These are phyloP conservation scores for Pogonocichla stellata DNA, from an alignment of 2,113 vertebrate species.

Conservation along the genomic window DNA sequence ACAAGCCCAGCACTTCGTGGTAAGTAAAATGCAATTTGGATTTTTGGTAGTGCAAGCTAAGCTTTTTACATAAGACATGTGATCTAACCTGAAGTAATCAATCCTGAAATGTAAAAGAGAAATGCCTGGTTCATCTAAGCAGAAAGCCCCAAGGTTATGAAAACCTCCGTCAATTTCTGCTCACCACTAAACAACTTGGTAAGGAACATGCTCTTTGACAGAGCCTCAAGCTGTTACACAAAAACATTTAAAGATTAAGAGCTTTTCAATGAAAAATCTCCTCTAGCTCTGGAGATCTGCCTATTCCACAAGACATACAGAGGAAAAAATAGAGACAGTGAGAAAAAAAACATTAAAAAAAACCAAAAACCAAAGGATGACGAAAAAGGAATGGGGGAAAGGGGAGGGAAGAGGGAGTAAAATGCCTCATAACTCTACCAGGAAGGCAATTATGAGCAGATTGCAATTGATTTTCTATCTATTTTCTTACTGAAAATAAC, in stretches of 20 bases:
- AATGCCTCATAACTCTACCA: neutral
- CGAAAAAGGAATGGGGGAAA: no score
- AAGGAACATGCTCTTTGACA: conserved; percentile 2
- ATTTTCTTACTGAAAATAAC: conserved; percentile 9
- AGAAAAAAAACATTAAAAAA: neutral
- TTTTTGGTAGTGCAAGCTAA: neutral
- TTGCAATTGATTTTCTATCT: conserved; percentile 36
- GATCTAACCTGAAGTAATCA: conserved; percentile 16
- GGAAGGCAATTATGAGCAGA: conserved; percentile 5
- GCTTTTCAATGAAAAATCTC: neutral
- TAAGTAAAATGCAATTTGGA: neutral
- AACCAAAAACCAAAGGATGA: neutral
- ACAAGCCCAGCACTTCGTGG: neutral
- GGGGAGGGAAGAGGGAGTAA: neutral
- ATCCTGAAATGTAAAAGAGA: conserved; percentile 7
- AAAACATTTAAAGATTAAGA: neutral
- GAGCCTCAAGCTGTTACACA: neutral
- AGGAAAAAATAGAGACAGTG: neutral
- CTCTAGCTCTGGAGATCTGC: neutral
- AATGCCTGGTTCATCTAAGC: neutral
- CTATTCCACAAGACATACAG: neutral
- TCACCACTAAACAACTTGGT: neutral
- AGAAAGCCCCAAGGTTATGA: conserved; percentile 34
- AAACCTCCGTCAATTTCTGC: neutral
- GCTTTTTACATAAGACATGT: neutral